These are phyloP conservation scores for Upupa epops DNA, from an alignment of 2,113 vertebrate genomes.

Conservation along the genomic window DNA sequence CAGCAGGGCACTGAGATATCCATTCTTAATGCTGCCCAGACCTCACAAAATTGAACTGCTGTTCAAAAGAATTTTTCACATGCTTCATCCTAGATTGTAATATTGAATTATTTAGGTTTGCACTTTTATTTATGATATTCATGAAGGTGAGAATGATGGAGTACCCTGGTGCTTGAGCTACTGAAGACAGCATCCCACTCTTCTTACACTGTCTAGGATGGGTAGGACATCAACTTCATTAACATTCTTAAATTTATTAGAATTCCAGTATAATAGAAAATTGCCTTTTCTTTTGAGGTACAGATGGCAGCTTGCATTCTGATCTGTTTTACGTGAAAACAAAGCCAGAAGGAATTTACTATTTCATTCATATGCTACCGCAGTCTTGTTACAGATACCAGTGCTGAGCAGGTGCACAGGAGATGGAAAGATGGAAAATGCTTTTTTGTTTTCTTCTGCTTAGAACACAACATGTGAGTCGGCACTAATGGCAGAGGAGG, in stretches of 20 bases:
- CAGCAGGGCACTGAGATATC: background rate
- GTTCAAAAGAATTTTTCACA: background rate
- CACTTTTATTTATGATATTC: background rate
- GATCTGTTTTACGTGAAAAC: conserved; percentile 40
- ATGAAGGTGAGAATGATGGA: background rate
- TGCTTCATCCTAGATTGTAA: background rate
- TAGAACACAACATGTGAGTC: conserved; percentile 25
- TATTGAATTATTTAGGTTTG: background rate
- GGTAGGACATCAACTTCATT: background rate
- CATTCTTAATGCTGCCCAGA: background rate
- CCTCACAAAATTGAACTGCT: background rate
- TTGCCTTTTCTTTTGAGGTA: conserved; percentile 15
- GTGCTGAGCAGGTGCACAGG: conserved; percentile 49
- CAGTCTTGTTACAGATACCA: conserved; percentile 30
- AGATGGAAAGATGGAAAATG: conserved; percentile 51
- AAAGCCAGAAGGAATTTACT: conserved; percentile 59
- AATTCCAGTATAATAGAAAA: background rate
- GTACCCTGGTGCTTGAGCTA: background rate
- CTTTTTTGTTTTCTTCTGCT: conserved; percentile 28
- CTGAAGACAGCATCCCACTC: background rate
- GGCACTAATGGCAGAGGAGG: background rate
- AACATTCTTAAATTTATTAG: background rate
- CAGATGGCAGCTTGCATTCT: conserved; percentile 56
- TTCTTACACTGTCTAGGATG: background rate
- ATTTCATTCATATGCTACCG: conserved; percentile 22